Evolutionary conservation across 2,113 vertebrate species (phyloP).

Genomic region (Chunga burmeisteri): DNA sequence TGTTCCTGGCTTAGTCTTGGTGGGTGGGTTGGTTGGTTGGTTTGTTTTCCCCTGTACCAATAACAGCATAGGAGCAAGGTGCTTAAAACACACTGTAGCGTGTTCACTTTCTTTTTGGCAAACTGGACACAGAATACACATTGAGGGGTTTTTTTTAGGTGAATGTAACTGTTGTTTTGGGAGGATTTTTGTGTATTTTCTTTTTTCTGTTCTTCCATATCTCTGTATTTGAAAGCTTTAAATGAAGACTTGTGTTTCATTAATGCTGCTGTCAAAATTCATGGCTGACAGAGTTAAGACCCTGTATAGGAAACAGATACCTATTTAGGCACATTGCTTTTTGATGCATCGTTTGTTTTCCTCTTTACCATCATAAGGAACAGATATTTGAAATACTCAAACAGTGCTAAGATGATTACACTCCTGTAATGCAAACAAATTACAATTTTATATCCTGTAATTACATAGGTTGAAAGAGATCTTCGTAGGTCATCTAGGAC

Average conservation of each 20-base stretch:
- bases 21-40: neutral
- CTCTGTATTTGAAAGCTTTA: neutral
- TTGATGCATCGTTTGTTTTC: neutral
- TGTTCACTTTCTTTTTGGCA: neutral
- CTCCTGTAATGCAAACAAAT: neutral
- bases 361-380: neutral
- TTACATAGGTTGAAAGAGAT: neutral
- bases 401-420: neutral
- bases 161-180: neutral
- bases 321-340: neutral
- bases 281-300: neutral
- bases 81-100: neutral
- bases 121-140: neutral
- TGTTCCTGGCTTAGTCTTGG: neutral
- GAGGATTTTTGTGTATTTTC: neutral
- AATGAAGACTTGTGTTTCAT: neutral
- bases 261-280: neutral
- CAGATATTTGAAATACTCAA: neutral
- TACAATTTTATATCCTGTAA: neutral
- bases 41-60: neutral
- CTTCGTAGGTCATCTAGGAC: neutral
- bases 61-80: neutral
- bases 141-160: neutral
- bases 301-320: neutral
- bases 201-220: neutral